phyloP scores from a whole-genome alignment of 2,888 invertebrate genomes.

The Mesorhabditis spiculigera region DNA sequence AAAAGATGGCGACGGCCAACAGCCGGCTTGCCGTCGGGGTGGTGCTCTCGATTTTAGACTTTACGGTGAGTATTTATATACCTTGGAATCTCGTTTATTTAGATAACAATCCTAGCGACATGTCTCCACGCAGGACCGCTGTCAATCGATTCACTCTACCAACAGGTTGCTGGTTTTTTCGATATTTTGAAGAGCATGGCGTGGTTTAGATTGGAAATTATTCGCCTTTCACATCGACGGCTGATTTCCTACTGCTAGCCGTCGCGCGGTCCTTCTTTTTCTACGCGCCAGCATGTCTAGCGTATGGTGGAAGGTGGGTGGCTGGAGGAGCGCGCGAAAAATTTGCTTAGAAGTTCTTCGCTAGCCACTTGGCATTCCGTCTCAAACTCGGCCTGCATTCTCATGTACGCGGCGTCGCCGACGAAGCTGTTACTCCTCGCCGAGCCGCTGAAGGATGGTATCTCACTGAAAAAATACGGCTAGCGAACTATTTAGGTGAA shows the following conservation, averaged over 20 bases:
- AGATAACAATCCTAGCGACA: slow-evolving; percentile 7
- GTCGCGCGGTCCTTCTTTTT: slow-evolving; percentile 7
- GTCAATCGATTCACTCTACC: slow-evolving; percentile 31
- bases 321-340: neutral
- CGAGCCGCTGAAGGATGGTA: slow-evolving; percentile 33
- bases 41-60: neutral
- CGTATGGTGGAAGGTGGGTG: neutral
- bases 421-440: slow-evolving; percentile 41
- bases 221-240: neutral
- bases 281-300: neutral
- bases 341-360: neutral
- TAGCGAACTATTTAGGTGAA: slow-evolving; percentile 13
- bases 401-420: slow-evolving; percentile 39
- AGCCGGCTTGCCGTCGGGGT: neutral
- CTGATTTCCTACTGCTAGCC: slow-evolving; percentile 7
- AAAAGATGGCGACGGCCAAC: neutral
- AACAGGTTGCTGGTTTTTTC: slow-evolving; percentile 42
- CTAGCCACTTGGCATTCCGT: neutral
- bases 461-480: neutral
- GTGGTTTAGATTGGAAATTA: neutral
- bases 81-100: neutral
- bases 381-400: slow-evolving; percentile 8
- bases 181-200: neutral
- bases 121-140: slow-evolving; percentile 37
- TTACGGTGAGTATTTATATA: neutral